Evolutionary conservation across 2,113 vertebrate species (phyloP).

Genomic region (Columba janthina): DNA sequence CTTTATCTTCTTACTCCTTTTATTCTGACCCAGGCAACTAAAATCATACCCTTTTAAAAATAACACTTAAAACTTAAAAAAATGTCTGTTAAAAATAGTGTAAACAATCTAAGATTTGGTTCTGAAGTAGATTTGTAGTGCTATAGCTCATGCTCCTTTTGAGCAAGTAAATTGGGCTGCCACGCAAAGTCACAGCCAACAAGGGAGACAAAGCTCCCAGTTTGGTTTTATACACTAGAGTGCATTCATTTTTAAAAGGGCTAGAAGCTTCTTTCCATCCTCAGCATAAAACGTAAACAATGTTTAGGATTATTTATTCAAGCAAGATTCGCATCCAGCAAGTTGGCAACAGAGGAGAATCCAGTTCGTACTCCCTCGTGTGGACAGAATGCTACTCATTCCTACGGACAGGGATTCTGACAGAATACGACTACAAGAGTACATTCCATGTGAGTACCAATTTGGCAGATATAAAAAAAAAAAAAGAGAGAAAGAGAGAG

Average conservation of each 20-base stretch:
- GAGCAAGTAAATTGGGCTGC: background rate
- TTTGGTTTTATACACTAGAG: background rate
- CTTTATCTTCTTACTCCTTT: background rate
- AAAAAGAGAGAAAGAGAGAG: background rate
- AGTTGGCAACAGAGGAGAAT: background rate
- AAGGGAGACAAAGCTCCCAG: background rate
- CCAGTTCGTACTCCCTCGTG: background rate
- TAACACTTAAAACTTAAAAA: background rate
- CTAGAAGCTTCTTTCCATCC: background rate
- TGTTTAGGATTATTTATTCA: background rate
- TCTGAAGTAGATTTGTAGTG: background rate
- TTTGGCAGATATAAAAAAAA: background rate
- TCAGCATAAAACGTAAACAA: slow-evolving; percentile 43
- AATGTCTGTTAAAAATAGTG: background rate
- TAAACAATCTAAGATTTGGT: slow-evolving; percentile 51
- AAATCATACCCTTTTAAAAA: background rate
- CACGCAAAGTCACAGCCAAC: background rate
- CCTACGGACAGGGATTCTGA: background rate
- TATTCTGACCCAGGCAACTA: background rate
- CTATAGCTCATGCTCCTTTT: background rate
- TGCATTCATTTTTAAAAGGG: background rate
- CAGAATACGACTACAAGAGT: background rate
- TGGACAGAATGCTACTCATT: background rate
- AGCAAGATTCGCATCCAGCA: slow-evolving; percentile 10
- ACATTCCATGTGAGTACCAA: background rate